Evolutionary conservation across 2,888 invertebrate genomes (phyloP).

Genomic region (Drosophila recens): DNA sequence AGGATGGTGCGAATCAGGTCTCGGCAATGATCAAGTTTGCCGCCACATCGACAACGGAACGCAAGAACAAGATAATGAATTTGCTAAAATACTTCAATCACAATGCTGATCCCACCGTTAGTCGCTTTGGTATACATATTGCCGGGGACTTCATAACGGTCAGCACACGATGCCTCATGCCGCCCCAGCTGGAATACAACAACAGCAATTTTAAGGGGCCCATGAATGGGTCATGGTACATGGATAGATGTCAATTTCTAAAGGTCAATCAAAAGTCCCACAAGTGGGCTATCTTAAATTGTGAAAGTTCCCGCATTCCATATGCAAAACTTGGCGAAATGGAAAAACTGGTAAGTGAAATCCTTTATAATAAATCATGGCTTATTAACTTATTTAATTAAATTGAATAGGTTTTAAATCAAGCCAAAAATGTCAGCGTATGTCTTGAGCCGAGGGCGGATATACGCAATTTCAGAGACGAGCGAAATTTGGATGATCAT

Average conservation of each 20-base stretch:
- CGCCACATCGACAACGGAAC: conserved; percentile 91
- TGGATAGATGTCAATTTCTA: conserved; percentile 58
- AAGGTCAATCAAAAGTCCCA: conserved; percentile 41
- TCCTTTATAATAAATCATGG: neutral
- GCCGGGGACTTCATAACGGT: conserved; percentile 91
- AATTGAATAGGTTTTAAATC: conserved; percentile 18
- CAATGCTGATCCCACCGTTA: conserved; percentile 86
- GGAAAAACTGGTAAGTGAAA: conserved; percentile 35
- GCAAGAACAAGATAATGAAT: conserved; percentile 92
- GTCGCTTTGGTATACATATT: conserved; percentile 93
- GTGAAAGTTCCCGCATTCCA: conserved; percentile 24
- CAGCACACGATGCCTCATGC: conserved; percentile 90
- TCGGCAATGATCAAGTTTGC: conserved; percentile 94
- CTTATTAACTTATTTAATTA: neutral
- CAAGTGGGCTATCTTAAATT: conserved; percentile 79
- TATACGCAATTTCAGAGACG: conserved; percentile 50
- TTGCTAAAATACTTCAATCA: conserved; percentile 75
- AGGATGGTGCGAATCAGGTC: conserved; percentile 93
- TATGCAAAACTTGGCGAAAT: conserved; percentile 43
- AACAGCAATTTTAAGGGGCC: conserved; percentile 43
- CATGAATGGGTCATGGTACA: conserved; percentile 76
- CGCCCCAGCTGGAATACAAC: conserved; percentile 90
- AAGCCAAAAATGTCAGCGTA: conserved; percentile 56
- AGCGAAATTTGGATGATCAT: conserved; percentile 43
- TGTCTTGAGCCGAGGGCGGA: conserved; percentile 47